Conservation (phyloP, 2,113 vertebrate genomes). For the Athene noctua region DNA sequence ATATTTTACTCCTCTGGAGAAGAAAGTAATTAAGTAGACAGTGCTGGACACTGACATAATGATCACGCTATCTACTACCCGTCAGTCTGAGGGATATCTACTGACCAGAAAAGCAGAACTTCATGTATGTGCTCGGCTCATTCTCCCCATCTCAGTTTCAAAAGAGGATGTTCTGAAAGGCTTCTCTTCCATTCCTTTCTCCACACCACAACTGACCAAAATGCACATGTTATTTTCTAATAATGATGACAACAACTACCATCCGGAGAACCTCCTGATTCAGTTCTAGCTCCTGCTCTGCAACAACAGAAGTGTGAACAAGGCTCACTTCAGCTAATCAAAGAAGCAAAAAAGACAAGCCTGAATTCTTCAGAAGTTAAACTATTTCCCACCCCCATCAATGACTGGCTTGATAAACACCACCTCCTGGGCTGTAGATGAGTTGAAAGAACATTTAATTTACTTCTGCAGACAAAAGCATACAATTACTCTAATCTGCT, state of each 20-base stretch:
- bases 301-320: neutral
- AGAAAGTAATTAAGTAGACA: accelerated
- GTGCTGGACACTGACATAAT: neutral
- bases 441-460: neutral
- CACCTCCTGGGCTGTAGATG: neutral
- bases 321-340: neutral
- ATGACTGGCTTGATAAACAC: neutral
- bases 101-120: neutral
- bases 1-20: neutral
- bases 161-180: neutral
- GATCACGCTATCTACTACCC: accelerated
- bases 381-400: neutral
- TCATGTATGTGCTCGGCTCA: neutral
- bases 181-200: neutral
- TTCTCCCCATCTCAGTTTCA: neutral
- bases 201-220: neutral
- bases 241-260: neutral
- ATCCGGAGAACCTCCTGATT: neutral
- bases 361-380: neutral
- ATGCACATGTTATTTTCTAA: accelerated
- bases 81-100: neutral
- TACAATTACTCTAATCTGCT: neutral
- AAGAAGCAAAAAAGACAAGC: neutral
- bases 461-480: neutral
- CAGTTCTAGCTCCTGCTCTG: neutral